Percentiles rank a stretch among this genome's conserved stretches.
phyloP scores from a whole-genome alignment of 2,797 vertebrate species.

The Denticeps clupeoides region DNA sequence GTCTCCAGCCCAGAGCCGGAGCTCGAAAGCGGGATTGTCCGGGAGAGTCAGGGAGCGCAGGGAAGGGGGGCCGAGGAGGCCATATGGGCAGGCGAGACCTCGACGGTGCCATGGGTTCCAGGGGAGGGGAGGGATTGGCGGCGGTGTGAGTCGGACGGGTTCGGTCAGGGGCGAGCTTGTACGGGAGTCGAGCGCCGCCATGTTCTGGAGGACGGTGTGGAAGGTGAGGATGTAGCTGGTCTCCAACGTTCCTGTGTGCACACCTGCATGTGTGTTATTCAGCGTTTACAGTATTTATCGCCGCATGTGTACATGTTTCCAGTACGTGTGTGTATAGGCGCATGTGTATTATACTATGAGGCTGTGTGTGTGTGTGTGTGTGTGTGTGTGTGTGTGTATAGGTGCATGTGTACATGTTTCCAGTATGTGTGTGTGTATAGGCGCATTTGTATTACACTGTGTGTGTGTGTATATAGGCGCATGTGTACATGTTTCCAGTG shows the following conservation, averaged over 20 bases:
- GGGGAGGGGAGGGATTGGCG: background rate
- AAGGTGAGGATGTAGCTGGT: conserved; percentile 17
- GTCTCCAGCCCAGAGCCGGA: no score
- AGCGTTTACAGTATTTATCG: no score
- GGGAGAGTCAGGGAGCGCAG: background rate
- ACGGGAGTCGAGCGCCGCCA: conserved; percentile 22
- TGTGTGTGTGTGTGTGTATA: background rate
- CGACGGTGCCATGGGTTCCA: conserved; percentile 20
- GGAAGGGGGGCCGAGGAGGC: conserved; percentile 28
- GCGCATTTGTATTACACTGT: background rate
- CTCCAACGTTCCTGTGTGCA: background rate
- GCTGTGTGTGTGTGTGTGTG: background rate
- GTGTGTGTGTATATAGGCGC: background rate
- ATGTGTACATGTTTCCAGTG: background rate
- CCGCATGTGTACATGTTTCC: no score
- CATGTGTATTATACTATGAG: background rate
- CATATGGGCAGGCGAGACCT: conserved; percentile 39
- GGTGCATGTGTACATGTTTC: background rate
- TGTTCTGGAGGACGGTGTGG: conserved; percentile 52
- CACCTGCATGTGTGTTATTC: background rate
- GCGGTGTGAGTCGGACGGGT: background rate
- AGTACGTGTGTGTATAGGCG: background rate
- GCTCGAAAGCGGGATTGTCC: background rate
- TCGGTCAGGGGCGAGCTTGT: background rate
- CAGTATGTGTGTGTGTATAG: background rate